These are phyloP conservation scores for Psephotus haematonotus DNA, from an alignment of 2,113 vertebrate species.

Conservation along the genomic window DNA sequence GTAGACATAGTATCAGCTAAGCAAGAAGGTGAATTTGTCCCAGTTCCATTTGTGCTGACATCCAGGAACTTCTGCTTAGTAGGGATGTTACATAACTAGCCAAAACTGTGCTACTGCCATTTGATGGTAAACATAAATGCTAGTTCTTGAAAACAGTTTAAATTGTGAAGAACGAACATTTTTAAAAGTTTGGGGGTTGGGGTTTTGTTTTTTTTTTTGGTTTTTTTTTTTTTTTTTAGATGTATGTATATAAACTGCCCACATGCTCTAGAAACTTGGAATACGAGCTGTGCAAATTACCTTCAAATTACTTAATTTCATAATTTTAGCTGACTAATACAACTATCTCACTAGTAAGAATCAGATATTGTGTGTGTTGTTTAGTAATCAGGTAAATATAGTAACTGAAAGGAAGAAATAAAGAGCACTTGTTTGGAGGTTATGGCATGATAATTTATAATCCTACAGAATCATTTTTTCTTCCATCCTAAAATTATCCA, in stretches of 20 bases:
- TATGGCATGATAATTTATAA: neutral
- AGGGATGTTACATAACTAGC: neutral
- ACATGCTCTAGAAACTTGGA: neutral
- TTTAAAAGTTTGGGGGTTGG: neutral
- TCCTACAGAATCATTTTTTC: neutral
- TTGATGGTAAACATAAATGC: neutral
- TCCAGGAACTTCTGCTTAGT: neutral
- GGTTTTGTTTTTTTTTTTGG: neutral
- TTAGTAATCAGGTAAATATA: neutral
- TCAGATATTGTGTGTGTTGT: neutral
- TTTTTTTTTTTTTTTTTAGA: too few relatives aligned
- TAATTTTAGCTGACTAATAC: neutral
- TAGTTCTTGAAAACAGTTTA: neutral
- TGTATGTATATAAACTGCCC: neutral
- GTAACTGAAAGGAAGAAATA: neutral
- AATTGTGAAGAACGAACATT: neutral
- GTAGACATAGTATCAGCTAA: neutral
- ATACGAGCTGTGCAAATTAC: neutral
- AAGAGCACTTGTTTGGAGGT: neutral
- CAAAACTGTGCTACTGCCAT: neutral
- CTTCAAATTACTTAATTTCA: neutral
- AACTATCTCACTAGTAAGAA: neutral
- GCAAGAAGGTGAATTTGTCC: neutral
- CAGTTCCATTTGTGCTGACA: neutral
- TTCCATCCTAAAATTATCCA: neutral